Evolutionary conservation across 2,113 vertebrate species (phyloP).

Genomic region (Malurus elegans): DNA sequence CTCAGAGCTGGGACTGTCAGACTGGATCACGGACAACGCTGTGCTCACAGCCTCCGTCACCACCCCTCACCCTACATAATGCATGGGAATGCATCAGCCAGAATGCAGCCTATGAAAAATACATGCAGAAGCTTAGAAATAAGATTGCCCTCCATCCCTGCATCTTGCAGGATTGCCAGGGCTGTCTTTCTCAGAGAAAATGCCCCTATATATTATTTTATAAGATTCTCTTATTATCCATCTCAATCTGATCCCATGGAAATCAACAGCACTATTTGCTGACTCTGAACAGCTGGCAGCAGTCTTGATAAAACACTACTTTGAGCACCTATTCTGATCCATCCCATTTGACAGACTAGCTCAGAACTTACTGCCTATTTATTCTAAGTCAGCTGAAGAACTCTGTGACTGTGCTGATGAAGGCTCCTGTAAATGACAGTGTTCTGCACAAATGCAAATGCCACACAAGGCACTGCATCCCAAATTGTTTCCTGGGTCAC

Average conservation of each 20-base stretch:
- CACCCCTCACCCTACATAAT: not conserved
- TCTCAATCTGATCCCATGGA: not conserved
- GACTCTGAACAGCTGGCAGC: not conserved
- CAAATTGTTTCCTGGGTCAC: not conserved
- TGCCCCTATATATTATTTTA: not conserved
- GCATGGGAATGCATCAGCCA: not conserved
- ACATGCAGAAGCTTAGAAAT: not conserved
- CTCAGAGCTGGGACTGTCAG: not conserved
- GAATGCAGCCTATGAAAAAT: not conserved
- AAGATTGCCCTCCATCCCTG: not conserved
- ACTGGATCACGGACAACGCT: not conserved
- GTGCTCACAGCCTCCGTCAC: not conserved
- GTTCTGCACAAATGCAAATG: not conserved
- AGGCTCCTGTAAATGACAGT: not conserved
- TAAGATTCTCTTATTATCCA: not conserved
- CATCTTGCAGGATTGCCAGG: not conserved
- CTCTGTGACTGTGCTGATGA: not conserved
- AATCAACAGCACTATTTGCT: not conserved
- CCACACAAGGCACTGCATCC: not conserved
- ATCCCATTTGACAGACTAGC: not conserved
- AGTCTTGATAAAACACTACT: not conserved
- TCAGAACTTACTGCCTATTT: not conserved
- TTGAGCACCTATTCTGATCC: not conserved
- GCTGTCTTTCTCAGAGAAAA: not conserved
- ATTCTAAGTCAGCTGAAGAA: not conserved